Evolutionary conservation across 2,113 vertebrate genomes (phyloP).

Genomic region (Brevimyrus niger): DNA sequence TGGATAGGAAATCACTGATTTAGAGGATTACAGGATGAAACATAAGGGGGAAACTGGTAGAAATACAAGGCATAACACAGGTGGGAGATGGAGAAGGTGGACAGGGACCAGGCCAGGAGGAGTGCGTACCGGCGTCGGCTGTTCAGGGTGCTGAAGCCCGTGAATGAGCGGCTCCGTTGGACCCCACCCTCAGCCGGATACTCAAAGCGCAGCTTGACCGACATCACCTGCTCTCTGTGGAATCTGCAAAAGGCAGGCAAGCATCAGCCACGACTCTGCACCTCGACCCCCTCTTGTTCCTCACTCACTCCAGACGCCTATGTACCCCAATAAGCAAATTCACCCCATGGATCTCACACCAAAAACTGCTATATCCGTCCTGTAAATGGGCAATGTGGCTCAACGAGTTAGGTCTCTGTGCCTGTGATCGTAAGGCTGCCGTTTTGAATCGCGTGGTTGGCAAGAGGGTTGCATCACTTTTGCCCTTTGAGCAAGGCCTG

Average conservation of each 20-base stretch:
- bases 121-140: conserved; percentile 47
- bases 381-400: not conserved
- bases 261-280: not conserved
- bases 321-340: not conserved
- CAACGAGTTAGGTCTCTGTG: not conserved
- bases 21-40: not conserved
- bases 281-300: not conserved
- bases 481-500: not conserved
- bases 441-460: not conserved
- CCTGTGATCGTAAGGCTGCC: not conserved
- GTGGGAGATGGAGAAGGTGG: too few species aligned
- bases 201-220: conserved; percentile 62
- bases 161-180: conserved; percentile 61
- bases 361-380: not conserved
- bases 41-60: not conserved
- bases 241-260: conserved; percentile 18
- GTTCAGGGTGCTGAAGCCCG: conserved; percentile 53
- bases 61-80: not conserved
- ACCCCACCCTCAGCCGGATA: conserved; percentile 50
- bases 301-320: not conserved
- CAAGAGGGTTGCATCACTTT: not conserved
- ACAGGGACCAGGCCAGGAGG: not conserved
- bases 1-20: not conserved
- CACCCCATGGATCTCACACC: not conserved
- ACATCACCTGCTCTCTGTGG: conserved; percentile 48